Evolutionary conservation across 1,140 invertebrate genomes (phyloP).

Genomic region (Musca vetustissima): DNA sequence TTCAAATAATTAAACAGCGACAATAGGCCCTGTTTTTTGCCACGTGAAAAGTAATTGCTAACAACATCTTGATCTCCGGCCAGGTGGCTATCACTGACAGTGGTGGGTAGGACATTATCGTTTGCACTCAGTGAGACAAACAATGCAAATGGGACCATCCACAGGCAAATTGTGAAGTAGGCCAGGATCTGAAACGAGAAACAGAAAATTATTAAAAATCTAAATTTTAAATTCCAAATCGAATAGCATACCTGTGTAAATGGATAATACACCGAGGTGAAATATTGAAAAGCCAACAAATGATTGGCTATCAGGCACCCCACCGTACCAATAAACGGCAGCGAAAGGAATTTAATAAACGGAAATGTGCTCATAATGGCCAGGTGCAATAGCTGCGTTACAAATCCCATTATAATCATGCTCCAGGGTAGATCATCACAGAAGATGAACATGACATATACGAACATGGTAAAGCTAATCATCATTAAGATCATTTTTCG

Average conservation of each 20-base stretch:
- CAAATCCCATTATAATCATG: conserved; percentile 69
- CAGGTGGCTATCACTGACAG: conserved; percentile 48
- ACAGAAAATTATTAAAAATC: not conserved
- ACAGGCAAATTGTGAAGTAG: conserved; percentile 84
- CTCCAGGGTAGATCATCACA: conserved; percentile 77
- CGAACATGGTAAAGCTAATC: conserved; percentile 68
- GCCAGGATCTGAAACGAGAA: conserved; percentile 70
- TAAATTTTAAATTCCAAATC: not conserved
- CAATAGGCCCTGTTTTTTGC: conserved; percentile 78
- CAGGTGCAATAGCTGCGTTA: conserved; percentile 70
- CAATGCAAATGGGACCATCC: conserved; percentile 83
- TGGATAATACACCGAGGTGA: conserved; percentile 69
- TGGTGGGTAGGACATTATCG: conserved; percentile 79
- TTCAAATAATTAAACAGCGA: conserved; percentile 82
- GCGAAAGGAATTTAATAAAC: conserved; percentile 70
- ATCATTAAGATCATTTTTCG: conserved; percentile 76
- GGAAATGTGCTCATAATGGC: conserved; percentile 77
- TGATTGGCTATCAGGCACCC: conserved; percentile 75
- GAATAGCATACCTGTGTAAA: conserved; percentile 74
- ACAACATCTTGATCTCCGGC: conserved; percentile 74
- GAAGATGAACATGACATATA: conserved; percentile 73
- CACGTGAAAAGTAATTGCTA: conserved; percentile 79
- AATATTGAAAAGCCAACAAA: conserved; percentile 79
- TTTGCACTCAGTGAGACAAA: conserved; percentile 87
- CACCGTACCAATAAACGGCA: conserved; percentile 69